These are phyloP conservation scores for Drosophila peninsularis DNA, from an alignment of 2,888 invertebrate genomes.

Conservation along the genomic window DNA sequence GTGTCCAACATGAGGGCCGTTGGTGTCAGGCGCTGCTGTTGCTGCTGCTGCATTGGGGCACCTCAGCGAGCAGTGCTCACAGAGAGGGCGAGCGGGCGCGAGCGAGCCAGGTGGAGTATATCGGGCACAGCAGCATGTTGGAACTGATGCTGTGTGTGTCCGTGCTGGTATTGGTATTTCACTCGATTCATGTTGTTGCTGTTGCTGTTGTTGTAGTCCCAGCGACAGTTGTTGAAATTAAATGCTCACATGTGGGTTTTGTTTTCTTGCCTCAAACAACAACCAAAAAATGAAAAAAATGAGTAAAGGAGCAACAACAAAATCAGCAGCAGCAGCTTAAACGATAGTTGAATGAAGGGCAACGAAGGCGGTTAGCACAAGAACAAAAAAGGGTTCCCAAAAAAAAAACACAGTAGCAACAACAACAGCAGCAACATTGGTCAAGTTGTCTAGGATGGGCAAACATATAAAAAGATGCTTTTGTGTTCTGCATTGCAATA, in stretches of 20 bases:
- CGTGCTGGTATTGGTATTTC: constrained; percentile 67
- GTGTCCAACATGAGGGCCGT: constrained; percentile 81
- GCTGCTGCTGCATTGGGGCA: constrained; percentile 29
- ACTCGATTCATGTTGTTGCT: constrained; percentile 23
- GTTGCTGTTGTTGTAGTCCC: constrained; percentile 53
- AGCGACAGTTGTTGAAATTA: constrained; percentile 83
- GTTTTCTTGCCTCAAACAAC: constrained; percentile 55
- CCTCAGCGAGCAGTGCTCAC: constrained; percentile 9
- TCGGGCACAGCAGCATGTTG: constrained; percentile 16
- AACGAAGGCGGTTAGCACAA: constrained; percentile 1
- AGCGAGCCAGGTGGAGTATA: constrained; percentile 6
- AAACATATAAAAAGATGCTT: constrained; percentile 49
- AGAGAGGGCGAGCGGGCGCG: background rate
- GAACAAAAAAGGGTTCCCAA: constrained; percentile 29
- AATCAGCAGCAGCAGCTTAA: constrained; percentile 15
- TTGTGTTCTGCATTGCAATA: constrained; percentile 46
- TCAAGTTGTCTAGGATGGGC: constrained; percentile 41
- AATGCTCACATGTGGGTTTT: constrained; percentile 83
- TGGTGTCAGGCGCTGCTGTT: constrained; percentile 70
- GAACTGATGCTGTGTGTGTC: constrained; percentile 31
- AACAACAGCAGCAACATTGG: constrained; percentile 20
- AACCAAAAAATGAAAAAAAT: constrained; percentile 14
- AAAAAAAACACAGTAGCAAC: constrained; percentile 46
- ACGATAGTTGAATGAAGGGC: constrained; percentile 29
- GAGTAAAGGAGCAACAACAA: constrained; percentile 14